Percentiles rank a stretch among this genome's conserved stretches.
Conservation (phyloP, 2,113 vertebrate species). For the Rhinogobius similis region DNA sequence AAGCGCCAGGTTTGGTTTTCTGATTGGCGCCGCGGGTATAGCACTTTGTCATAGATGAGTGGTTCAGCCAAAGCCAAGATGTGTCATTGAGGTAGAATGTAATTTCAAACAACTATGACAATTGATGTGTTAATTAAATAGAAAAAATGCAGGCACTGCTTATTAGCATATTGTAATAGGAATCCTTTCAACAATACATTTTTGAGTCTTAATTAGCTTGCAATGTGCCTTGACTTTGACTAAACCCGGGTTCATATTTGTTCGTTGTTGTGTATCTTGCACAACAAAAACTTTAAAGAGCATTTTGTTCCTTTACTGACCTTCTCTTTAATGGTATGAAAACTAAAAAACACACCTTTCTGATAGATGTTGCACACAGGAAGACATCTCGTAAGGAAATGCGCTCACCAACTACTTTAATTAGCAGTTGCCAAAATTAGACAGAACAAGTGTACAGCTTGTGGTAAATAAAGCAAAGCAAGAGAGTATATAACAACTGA, state of each 20-base stretch:
- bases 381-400: neutral
- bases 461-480: neutral
- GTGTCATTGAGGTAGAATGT: slow-evolving; percentile 36
- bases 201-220: neutral
- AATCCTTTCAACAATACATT: neutral
- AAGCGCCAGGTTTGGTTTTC: neutral
- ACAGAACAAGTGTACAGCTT: neutral
- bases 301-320: neutral
- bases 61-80: slow-evolving; percentile 9
- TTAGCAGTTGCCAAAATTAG: neutral
- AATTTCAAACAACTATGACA: neutral
- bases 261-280: no score
- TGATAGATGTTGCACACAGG: neutral
- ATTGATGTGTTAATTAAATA: neutral
- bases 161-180: neutral
- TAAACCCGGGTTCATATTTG: neutral
- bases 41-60: slow-evolving; percentile 18
- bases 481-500: neutral
- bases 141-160: neutral
- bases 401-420: neutral
- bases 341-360: neutral
- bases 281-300: neutral
- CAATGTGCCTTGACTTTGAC: neutral
- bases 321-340: neutral
- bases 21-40: neutral